A percentile compares a stretch with the other conserved stretches of the same genome.
phyloP scores from a whole-genome alignment of 2,888 invertebrate species.

The Lutraria lutraria region DNA sequence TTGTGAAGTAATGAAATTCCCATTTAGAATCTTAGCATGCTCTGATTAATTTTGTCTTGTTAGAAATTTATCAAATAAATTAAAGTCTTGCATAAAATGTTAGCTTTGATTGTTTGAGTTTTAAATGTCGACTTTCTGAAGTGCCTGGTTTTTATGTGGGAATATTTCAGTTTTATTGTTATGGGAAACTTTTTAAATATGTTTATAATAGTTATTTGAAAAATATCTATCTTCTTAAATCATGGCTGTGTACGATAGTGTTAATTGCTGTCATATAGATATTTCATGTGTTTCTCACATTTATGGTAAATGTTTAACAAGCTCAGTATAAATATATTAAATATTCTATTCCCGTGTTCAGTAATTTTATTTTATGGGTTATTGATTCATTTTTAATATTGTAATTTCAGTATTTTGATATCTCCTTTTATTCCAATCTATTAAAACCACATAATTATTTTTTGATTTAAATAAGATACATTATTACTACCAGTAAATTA shows the following conservation, averaged over 20 bases:
- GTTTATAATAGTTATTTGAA: background rate
- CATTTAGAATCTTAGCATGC: too few relatives aligned
- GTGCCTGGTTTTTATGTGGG: background rate
- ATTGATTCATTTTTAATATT: background rate
- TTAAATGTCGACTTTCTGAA: background rate
- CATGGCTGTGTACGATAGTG: background rate
- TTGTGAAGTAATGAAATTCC: too few relatives aligned
- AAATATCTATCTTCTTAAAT: background rate
- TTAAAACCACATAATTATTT: background rate
- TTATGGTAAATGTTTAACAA: background rate
- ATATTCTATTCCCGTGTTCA: background rate
- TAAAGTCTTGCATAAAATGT: too few relatives aligned
- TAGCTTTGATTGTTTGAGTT: background rate
- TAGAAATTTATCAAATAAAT: too few relatives aligned
- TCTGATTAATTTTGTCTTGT: too few relatives aligned
- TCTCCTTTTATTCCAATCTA: background rate
- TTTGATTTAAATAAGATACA: background rate
- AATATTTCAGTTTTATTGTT: background rate
- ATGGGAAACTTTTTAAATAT: background rate
- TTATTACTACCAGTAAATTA: too few relatives aligned
- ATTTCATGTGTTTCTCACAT: conserved; percentile 17
- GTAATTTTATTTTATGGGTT: background rate
- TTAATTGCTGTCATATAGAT: background rate
- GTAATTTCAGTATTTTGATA: background rate
- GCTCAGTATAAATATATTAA: background rate